Evolutionary conservation across 2,888 invertebrate genomes (phyloP), one percentile per base, ranked within the genome.

Genomic region (Lasioglossum morio): DNA sequence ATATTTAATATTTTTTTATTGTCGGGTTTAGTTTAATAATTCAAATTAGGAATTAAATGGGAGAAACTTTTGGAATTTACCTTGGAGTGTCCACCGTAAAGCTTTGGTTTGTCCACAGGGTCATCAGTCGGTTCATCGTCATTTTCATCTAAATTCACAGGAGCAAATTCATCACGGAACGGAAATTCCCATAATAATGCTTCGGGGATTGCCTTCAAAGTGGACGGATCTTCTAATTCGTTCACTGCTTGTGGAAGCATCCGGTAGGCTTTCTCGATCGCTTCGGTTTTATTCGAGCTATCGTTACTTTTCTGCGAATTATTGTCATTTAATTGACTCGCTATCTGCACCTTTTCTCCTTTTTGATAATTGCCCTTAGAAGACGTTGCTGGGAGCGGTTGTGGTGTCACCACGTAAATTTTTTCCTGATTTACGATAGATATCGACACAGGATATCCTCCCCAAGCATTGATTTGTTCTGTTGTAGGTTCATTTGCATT

Each of bases 401-500:
- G 97, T 0, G 98, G 98, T 5, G 98, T 98, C 0, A 98, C 98
- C 1, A 98, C 97, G 91, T 98, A 98, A 0, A 98, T 96, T 93
- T 97, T 97, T 95, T 98, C 98, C 92, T 97, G 97, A 7, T 97
- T 97, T 82, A 97, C 48, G 4, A 98, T 97, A 19, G 97, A 97
- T 93, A 97, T 97, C 30, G 97, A 97, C 1, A 97, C 96, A 93
- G 97, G 96, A 87, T 97, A 96, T 92, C 96, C 96, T 66, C 97
- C 97, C 98, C 98, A 98, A 2, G 96, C 96, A 0, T 96, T 95
- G 2, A 53, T 70, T 14, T 94, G 92, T 4, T 96, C 96, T 1
- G 95, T 95, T 1, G 95, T 95, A 12, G 91, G 80, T 46, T 88
- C 57, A 27, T 70, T 82, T n/a, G 69, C 7, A 0, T 46, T 66